Evolutionary conservation across 2,888 invertebrate species (phyloP).

Genomic region (Enchytraeus crypticus): DNA sequence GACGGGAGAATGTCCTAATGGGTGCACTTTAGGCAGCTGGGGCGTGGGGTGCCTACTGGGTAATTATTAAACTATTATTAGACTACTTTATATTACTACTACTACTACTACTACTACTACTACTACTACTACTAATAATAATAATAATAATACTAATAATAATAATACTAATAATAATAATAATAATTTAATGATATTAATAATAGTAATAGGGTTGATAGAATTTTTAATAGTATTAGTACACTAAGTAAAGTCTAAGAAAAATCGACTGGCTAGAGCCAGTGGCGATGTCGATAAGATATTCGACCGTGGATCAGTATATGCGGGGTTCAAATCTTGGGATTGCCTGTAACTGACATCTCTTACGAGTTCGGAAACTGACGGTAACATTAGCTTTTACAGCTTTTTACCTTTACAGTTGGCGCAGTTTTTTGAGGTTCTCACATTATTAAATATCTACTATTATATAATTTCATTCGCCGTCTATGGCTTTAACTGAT

Average conservation of each 20-base stretch:
- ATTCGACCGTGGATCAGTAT: no score
- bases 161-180: neutral
- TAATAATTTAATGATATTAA: neutral
- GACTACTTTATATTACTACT: neutral
- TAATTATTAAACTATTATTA: constrained; percentile 7
- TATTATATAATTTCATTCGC: neutral
- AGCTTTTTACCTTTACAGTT: neutral
- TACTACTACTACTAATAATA: neutral
- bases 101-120: neutral
- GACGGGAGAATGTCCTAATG: constrained; percentile 20
- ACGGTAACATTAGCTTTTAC: neutral
- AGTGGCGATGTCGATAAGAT: no score
- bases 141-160: neutral
- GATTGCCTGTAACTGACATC: no score
- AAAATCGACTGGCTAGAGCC: no score
- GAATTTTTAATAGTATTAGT: neutral
- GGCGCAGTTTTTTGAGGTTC: neutral
- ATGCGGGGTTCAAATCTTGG: no score
- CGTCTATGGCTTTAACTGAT: neutral
- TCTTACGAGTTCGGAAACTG: no score
- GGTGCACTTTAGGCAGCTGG: constrained; percentile 18
- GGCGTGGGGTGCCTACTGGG: constrained; percentile 26
- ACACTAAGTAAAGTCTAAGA: neutral
- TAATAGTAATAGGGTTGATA: neutral
- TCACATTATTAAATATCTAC: neutral